Base-by-base conservation (phyloP, 1,140 invertebrate species). In the Procambarus virginalis region DNA sequence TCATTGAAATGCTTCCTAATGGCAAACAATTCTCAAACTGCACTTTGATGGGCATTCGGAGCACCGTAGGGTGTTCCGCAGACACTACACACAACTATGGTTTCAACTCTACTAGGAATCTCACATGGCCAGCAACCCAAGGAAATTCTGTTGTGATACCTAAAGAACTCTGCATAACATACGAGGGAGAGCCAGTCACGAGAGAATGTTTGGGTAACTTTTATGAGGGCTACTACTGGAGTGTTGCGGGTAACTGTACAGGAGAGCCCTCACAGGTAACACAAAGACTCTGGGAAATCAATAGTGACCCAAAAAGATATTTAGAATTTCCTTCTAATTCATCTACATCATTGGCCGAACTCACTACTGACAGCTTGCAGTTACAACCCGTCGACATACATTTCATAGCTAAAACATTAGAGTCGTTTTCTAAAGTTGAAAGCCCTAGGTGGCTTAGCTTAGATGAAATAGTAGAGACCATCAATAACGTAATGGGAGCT, bases 181-280 rank as follows among this genome's bases (percentile, higher is more conserved):
- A 55, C 3, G 73, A 86, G 20, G 91, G 91, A 4, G 80, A 86
- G 34, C 88, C 89, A 51, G 91, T 90, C 20, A 92, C 88, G 49
- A 81, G 88, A 20, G 78, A 88, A 45, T 92, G 91, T 73, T 14
- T 68, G 20, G 91, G 91, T 51, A 70, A 90, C 55, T 92, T 92
- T 73, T 46, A 79, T n/a, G 75, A 68, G 12, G 91, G 91, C 20
- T 92, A 90, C 70, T 79, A 70, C 22, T 92, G 91, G 91, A 68
- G 51, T 64, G 64, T 60, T 8, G 84, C 83, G 3, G 70, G 64
- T 2, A 80, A 64, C 34, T 92, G 88, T 80, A 80, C 84, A 3
- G 91, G 85, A 3, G 49, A 78, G 22, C 84, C 81, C 45, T 79
- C 88, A 14, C 49, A 79, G n/a, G n/a, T 88, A n/a, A 92, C 91